Conservation (phyloP, 2,113 vertebrate species). For the Copsychus sechellarum region DNA sequence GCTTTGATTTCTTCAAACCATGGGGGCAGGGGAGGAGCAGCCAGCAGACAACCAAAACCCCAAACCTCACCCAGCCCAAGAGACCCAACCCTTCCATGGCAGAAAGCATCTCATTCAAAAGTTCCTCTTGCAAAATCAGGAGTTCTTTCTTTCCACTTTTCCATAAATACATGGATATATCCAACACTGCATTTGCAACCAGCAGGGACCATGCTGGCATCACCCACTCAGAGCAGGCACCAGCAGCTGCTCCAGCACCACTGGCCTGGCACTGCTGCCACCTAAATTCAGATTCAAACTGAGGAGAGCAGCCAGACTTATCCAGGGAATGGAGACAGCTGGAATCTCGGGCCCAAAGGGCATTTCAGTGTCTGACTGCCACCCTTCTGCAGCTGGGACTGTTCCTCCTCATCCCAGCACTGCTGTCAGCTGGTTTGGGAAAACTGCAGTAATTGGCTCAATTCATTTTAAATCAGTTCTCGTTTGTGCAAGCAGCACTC, state of each 20-base stretch:
- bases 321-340: neutral
- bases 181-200: neutral
- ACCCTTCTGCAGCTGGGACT: neutral
- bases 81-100: neutral
- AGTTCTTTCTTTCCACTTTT: neutral
- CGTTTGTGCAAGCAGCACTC: conserved; percentile 21
- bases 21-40: neutral
- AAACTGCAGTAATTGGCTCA: conserved; percentile 48
- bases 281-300: neutral
- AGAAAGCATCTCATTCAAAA: neutral
- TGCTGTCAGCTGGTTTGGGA: conserved; percentile 9
- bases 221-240: neutral
- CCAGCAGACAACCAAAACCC: neutral
- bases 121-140: neutral
- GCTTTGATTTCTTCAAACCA: neutral
- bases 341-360: neutral
- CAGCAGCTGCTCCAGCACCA: neutral
- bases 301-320: neutral
- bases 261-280: neutral
- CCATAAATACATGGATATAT: neutral
- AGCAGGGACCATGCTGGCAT: neutral
- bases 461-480: conserved; percentile 62
- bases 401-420: neutral
- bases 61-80: neutral
- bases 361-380: neutral